These are phyloP conservation scores for Carterocephalus palaemon DNA, from an alignment of 2,888 invertebrate species.

Conservation along the genomic window DNA sequence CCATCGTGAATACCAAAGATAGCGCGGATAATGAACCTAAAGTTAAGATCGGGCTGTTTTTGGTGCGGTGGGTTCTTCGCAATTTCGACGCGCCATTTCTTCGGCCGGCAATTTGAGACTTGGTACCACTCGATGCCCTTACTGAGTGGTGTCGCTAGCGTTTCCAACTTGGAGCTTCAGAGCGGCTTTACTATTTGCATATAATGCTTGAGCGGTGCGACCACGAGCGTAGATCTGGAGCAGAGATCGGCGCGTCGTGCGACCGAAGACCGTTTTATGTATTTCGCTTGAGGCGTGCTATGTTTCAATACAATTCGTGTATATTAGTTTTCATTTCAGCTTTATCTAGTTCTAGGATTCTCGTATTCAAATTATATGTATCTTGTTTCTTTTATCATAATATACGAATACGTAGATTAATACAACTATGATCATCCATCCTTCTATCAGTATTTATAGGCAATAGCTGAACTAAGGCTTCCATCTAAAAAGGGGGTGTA, in stretches of 20 bases:
- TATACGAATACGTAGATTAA: no score
- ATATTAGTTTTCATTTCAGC: slow-evolving; percentile 7
- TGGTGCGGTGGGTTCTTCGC: slow-evolving; percentile 11
- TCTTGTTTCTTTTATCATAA: background rate
- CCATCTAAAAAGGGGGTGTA: no score
- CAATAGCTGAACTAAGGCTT: no score
- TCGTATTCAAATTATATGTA: background rate
- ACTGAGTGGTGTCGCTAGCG: slow-evolving; percentile 45
- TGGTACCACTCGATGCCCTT: slow-evolving; percentile 13
- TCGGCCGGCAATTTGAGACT: slow-evolving; percentile 13
- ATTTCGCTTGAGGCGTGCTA: slow-evolving; percentile 46
- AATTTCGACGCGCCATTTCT: slow-evolving; percentile 14
- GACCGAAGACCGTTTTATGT: slow-evolving; percentile 42
- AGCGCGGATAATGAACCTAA: slow-evolving; percentile 18
- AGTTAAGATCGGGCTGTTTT: slow-evolving; percentile 16
- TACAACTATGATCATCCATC: no score
- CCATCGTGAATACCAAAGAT: slow-evolving; percentile 25
- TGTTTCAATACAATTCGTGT: slow-evolving; percentile 47
- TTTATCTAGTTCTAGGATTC: background rate
- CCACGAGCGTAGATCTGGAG: slow-evolving; percentile 68
- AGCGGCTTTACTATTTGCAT: slow-evolving; percentile 59
- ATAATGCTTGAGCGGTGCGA: slow-evolving; percentile 63
- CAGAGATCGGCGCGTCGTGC: slow-evolving; percentile 59
- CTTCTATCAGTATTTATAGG: no score
- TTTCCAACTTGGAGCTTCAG: slow-evolving; percentile 49